These are phyloP conservation scores for Chiroxiphia lanceolata DNA, from an alignment of 2,797 vertebrate genomes.

Conservation along the genomic window DNA sequence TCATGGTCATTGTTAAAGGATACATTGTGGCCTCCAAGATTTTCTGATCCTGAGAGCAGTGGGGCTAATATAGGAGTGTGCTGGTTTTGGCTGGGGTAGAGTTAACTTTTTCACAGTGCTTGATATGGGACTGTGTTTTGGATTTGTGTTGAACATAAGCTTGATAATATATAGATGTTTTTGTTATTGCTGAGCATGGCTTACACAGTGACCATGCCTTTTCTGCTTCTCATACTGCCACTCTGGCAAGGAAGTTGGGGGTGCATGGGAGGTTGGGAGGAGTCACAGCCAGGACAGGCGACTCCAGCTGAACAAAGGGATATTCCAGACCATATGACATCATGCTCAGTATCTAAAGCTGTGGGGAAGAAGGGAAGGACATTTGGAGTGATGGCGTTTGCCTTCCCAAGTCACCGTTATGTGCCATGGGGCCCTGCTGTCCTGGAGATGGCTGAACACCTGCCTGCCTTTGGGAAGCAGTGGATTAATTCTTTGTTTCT, in stretches of 20 bases:
- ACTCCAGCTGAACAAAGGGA: neutral
- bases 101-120: neutral
- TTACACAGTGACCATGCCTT: neutral
- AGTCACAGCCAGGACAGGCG: neutral
- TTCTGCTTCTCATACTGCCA: neutral
- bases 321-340: neutral
- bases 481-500: neutral
- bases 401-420: neutral
- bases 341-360: neutral
- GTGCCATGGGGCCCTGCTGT: fast-evolving
- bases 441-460: neutral
- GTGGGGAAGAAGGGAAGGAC: fast-evolving
- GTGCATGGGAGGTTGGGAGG: fast-evolving
- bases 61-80: neutral
- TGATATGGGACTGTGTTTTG: neutral
- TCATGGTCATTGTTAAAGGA: neutral
- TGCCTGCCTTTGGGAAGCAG: neutral
- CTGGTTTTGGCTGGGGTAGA: neutral
- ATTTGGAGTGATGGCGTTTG: neutral
- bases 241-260: neutral
- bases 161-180: neutral
- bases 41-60: neutral
- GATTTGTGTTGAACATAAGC: neutral
- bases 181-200: neutral
- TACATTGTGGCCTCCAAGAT: neutral